Evolutionary conservation across 2,113 vertebrate species (phyloP), one percentile per base, ranked within the genome.

Genomic region (Trematocara nigrifrons): DNA sequence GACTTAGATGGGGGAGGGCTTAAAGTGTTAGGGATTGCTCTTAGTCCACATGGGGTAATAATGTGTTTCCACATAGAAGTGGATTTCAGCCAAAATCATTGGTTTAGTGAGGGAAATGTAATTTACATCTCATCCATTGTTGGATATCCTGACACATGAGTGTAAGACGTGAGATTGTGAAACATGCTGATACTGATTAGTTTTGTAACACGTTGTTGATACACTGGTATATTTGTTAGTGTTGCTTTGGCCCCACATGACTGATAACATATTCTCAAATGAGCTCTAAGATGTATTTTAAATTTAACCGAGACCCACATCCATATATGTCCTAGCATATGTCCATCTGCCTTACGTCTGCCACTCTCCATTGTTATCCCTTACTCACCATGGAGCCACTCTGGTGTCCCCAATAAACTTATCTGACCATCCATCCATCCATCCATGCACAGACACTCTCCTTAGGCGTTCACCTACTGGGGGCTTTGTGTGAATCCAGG

Each of bases 401-500:
- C 54, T 31, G 9, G 49, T 82, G 80, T 87, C 86, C 84, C 83
- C 53, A 64, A 87, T 89, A 66, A 87, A 84, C 31, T 57, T 88
- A 90, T 52, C 71, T 76, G 47, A 76, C 31, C 64, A 54, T 77
- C 45, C 64, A 71, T 54, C n/a, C 86, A 85, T 78, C 78, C 88
- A 83, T 89, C 77, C 85, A 81, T 80, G 52, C 79, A 86, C 86
- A 89, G 83, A 91, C 76, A 42, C 56, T 38, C 76, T 92, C 87
- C 92, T 87, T 56, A 87, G 89, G 86, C 88, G 8, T 59, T 92
- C 91, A 94, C 93, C 91, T 89, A 90, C 81, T 83, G 80, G 89
- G 29, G 81, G 53, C 91, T 92, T 93, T 95, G 91, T 94, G 29
- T 71, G 80, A 92, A 94, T 93, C 86, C 88, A 94, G 92, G 92